Conservation (phyloP, 2,888 invertebrate species). For the Cyclophora punctaria region DNA sequence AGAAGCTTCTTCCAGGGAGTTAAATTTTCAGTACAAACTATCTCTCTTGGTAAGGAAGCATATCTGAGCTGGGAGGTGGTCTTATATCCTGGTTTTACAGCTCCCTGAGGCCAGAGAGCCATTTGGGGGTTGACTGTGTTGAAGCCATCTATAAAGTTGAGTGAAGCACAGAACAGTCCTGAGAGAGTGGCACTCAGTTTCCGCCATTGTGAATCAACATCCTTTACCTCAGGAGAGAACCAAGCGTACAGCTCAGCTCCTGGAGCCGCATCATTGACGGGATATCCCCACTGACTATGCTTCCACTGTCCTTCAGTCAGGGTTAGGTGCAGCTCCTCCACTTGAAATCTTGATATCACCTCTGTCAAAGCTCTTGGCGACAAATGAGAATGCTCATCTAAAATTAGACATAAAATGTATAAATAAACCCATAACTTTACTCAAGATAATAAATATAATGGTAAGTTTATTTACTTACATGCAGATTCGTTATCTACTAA, state of each 20-base stretch:
- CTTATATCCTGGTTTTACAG: slow-evolving; percentile 61
- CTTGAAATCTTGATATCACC: slow-evolving; percentile 86
- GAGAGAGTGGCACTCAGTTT: slow-evolving; percentile 92
- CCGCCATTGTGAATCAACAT: slow-evolving; percentile 91
- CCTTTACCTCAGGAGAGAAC: slow-evolving; percentile 81
- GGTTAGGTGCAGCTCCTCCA: slow-evolving; percentile 93
- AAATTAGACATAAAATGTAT: slow-evolving; percentile 11
- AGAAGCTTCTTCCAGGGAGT: slow-evolving; percentile 98
- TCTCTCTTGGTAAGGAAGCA: slow-evolving; percentile 94
- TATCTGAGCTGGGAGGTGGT: slow-evolving; percentile 80
- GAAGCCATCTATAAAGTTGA: slow-evolving; percentile 92
- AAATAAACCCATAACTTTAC: background rate
- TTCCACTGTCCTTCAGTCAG: slow-evolving; percentile 96
- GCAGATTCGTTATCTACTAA: slow-evolving; percentile 78
- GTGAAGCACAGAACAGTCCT: slow-evolving; percentile 95
- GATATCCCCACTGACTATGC: slow-evolving; percentile 95
- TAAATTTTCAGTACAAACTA: slow-evolving; percentile 98
- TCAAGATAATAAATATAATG: no score
- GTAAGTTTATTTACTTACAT: slow-evolving; percentile 66
- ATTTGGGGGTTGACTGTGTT: slow-evolving; percentile 90
- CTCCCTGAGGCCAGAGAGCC: slow-evolving; percentile 86
- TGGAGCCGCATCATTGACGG: slow-evolving; percentile 89
- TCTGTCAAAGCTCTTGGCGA: slow-evolving; percentile 93
- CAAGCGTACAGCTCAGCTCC: slow-evolving; percentile 97
- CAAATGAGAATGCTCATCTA: slow-evolving; percentile 88